Conservation (phyloP, 2,888 invertebrate species). For the Drosophila kanekoi region DNA sequence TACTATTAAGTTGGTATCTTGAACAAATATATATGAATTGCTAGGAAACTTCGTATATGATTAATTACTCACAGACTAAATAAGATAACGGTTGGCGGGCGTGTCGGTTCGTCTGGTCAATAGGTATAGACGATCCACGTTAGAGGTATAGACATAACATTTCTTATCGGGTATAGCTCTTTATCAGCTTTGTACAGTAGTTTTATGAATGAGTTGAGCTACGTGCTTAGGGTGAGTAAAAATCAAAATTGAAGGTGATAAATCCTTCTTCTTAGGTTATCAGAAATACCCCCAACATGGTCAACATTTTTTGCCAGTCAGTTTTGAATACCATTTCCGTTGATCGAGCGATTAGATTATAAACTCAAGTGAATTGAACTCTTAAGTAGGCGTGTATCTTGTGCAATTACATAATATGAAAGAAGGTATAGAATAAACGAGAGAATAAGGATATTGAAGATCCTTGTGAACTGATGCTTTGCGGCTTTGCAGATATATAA, state of each 20-base stretch:
- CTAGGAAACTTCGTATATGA: background rate
- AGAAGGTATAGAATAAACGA: background rate
- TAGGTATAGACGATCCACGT: background rate
- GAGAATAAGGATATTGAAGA: too few relatives aligned
- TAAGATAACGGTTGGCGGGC: background rate
- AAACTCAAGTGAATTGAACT: constrained; percentile 19
- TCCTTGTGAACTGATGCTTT: too few relatives aligned
- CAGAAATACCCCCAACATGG: background rate
- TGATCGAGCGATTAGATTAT: constrained; percentile 20
- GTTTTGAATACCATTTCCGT: background rate
- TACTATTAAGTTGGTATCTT: constrained; percentile 38
- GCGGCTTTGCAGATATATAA: too few relatives aligned
- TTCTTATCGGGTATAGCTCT: background rate
- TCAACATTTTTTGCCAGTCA: background rate
- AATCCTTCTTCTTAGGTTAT: background rate
- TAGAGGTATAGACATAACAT: background rate
- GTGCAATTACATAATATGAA: constrained; percentile 62
- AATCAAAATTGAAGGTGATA: background rate
- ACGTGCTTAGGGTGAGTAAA: background rate
- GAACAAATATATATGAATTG: background rate
- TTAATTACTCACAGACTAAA: background rate
- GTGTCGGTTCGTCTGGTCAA: background rate
- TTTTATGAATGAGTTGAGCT: constrained; percentile 22
- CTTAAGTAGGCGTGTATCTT: constrained; percentile 44
- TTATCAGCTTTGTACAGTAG: background rate